phyloP scores from a whole-genome alignment of 2,797 vertebrate genomes.

The Enteromius unitaeniatus region DNA sequence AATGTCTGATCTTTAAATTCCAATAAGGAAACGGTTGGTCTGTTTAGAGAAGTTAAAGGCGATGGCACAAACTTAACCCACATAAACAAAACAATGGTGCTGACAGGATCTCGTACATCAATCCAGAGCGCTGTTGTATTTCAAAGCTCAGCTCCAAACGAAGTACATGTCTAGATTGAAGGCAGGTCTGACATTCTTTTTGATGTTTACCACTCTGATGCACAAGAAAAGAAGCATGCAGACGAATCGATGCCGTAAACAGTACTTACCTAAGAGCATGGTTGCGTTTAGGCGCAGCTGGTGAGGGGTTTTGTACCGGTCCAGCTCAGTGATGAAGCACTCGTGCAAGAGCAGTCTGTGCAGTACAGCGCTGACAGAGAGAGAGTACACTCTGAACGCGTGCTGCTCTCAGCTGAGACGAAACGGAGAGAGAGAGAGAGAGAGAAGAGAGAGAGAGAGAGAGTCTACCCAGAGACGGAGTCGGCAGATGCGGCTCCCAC shows the following conservation, averaged over 20 bases:
- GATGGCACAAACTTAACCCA: constrained; percentile 31
- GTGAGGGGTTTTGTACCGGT: constrained; percentile 13
- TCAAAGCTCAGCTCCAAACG: constrained; percentile 13
- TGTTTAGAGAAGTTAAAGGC: constrained; percentile 24
- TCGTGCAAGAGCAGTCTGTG: constrained; percentile 36
- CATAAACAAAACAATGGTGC: constrained; percentile 44
- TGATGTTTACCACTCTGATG: neutral
- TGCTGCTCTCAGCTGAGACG: constrained; percentile 42
- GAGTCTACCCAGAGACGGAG: constrained; percentile 39
- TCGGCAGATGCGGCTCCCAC: constrained; percentile 45
- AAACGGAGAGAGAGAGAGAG: constrained; percentile 24
- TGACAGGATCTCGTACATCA: constrained; percentile 48
- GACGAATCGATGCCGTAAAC: neutral
- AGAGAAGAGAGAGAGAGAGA: constrained; percentile 18
- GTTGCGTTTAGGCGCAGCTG: constrained; percentile 11
- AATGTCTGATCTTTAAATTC: neutral
- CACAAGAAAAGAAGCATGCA: neutral
- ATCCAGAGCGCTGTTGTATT: constrained; percentile 17
- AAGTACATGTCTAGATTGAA: neutral
- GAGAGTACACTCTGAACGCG: constrained; percentile 39
- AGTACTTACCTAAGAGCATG: constrained; percentile 54
- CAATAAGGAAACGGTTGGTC: neutral
- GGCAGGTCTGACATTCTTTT: constrained; percentile 1
- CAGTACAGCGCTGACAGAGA: constrained; percentile 38
- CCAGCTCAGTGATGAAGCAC: constrained; percentile 42